Conservation (phyloP, 1,140 invertebrate species). For the Coptotermes formosanus region DNA sequence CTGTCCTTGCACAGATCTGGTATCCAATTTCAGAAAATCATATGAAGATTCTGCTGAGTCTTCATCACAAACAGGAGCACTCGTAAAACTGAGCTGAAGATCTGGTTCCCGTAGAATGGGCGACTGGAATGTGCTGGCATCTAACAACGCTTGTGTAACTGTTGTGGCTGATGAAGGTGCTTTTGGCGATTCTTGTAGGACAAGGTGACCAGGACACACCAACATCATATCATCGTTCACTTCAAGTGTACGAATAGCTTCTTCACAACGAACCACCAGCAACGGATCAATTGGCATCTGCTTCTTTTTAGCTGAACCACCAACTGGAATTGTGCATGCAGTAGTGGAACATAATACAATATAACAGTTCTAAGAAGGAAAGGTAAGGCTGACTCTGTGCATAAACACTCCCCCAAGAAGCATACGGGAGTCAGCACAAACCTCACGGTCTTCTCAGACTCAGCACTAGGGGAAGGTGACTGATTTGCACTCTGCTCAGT, state of each 20-base stretch:
- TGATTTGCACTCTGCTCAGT: too few relatives aligned
- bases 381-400: too few relatives aligned
- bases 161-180: background rate
- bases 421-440: too few relatives aligned
- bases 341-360: background rate
- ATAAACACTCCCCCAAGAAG: too few relatives aligned
- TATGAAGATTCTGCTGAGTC: too few relatives aligned
- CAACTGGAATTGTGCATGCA: slow-evolving; percentile 9
- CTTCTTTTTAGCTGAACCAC: background rate
- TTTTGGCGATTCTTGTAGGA: background rate
- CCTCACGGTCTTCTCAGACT: too few relatives aligned
- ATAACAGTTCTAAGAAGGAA: too few relatives aligned
- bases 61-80: background rate
- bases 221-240: background rate
- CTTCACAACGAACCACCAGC: background rate
- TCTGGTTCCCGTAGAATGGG: background rate
- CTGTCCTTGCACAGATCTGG: background rate
- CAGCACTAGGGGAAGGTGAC: too few relatives aligned
- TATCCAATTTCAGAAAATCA: too few relatives aligned
- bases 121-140: background rate
- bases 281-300: background rate
- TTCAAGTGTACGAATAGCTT: background rate
- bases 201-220: background rate
- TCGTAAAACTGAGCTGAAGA: background rate
- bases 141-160: background rate